These are phyloP conservation scores for Oscheius myriophilus DNA, from an alignment of 2,888 invertebrate species.

Conservation along the genomic window DNA sequence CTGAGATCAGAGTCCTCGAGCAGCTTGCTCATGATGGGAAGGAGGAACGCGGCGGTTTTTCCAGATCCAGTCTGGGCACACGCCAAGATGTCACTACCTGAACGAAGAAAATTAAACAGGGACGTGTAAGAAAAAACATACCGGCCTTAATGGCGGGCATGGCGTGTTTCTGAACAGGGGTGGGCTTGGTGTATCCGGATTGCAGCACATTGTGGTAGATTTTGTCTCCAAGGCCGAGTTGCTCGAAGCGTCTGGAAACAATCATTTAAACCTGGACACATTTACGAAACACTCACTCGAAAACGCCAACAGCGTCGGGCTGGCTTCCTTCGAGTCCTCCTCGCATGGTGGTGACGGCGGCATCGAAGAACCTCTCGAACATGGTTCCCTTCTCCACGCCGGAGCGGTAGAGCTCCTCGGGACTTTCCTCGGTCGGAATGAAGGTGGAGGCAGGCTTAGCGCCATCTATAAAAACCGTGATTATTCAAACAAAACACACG, in stretches of 20 bases:
- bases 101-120: constrained; percentile 35
- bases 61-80: constrained; percentile 98
- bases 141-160: constrained; percentile 81
- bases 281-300: constrained; percentile 80
- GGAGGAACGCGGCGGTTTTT: constrained; percentile 78
- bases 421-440: constrained; percentile 5
- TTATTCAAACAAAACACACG: too few relatives aligned
- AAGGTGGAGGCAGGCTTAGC: constrained; percentile 20
- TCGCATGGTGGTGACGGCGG: constrained; percentile 29
- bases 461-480: constrained; percentile 11
- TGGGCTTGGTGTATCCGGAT: constrained; percentile 85
- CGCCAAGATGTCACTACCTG: constrained; percentile 89
- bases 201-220: constrained; percentile 75
- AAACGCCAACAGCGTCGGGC: constrained; percentile 72
- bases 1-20: constrained; percentile 30
- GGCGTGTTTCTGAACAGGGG: constrained; percentile 91
- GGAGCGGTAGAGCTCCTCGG: constrained; percentile 3
- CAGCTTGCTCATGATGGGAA: constrained; percentile 66
- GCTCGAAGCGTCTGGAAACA: constrained; percentile 25
- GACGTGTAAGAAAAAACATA: background rate
- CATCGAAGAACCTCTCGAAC: constrained; percentile 52
- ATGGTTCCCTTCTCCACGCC: constrained; percentile 9
- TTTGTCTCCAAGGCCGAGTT: background rate
- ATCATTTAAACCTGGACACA: constrained; percentile 77
- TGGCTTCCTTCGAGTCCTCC: background rate